A percentile compares a stretch with the other conserved stretches of the same genome.
These are phyloP conservation scores for Daubentonia madagascariensis DNA, from an alignment of 2,113 vertebrate genomes.

Conservation along the genomic window DNA sequence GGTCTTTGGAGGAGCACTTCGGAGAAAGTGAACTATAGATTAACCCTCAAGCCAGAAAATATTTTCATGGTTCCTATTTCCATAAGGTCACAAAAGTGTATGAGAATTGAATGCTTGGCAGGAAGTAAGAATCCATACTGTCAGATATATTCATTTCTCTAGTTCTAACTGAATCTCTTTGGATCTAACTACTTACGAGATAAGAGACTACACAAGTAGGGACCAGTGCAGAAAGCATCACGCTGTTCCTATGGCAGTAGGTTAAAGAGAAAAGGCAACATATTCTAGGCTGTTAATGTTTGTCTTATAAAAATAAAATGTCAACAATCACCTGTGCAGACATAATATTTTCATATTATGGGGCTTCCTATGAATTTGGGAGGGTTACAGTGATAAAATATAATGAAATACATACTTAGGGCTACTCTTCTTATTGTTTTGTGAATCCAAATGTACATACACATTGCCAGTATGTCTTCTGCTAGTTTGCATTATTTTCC, in stretches of 20 bases:
- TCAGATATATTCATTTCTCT: slow-evolving; percentile 27
- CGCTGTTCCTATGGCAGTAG: background rate
- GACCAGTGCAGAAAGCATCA: background rate
- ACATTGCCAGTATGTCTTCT: background rate
- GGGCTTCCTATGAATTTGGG: background rate
- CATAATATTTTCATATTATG: background rate
- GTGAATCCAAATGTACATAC: background rate
- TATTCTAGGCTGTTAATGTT: background rate
- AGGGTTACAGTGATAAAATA: background rate
- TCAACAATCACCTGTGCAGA: background rate
- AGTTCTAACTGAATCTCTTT: background rate
- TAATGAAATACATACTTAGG: background rate
- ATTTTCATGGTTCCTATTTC: slow-evolving; percentile 74
- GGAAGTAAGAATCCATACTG: slow-evolving; percentile 50
- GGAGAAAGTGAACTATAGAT: slow-evolving; percentile 74
- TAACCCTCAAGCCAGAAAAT: slow-evolving; percentile 71
- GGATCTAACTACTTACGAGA: background rate
- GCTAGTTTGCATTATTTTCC: background rate
- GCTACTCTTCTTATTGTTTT: background rate
- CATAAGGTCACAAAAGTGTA: slow-evolving; percentile 70
- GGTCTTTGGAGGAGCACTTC: slow-evolving; percentile 59
- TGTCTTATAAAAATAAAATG: background rate
- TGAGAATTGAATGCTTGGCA: slow-evolving; percentile 62
- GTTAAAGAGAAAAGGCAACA: background rate
- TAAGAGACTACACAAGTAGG: background rate